phyloP scores from a whole-genome alignment of 2,888 invertebrate species.

The Deilephila porcellus region DNA sequence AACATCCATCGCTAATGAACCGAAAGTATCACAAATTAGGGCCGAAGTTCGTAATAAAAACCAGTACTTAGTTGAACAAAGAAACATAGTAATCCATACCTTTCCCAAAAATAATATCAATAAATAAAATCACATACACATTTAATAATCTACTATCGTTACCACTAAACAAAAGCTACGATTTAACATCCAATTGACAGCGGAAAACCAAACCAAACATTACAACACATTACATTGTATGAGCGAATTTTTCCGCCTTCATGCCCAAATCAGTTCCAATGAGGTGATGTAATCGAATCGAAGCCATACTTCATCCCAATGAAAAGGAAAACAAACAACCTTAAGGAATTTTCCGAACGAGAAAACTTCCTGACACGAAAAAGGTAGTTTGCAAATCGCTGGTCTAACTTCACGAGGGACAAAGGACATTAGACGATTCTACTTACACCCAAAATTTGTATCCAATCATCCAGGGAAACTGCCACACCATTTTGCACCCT shows the following conservation, averaged over 20 bases:
- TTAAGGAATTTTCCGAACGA: constrained; percentile 27
- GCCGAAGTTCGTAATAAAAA: too few relatives aligned
- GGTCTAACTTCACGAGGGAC: constrained; percentile 21
- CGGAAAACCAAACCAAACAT: neutral
- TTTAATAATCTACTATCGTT: too few relatives aligned
- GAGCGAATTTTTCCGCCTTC: neutral
- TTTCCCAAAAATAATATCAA: too few relatives aligned
- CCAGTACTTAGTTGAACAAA: too few relatives aligned
- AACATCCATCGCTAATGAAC: too few relatives aligned
- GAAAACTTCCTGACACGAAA: constrained; percentile 23
- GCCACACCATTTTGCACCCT: neutral
- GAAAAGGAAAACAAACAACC: constrained; percentile 17
- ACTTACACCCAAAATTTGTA: constrained; percentile 16
- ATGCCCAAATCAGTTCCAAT: constrained; percentile 1
- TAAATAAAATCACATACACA: too few relatives aligned
- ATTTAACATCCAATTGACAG: neutral
- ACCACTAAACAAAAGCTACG: neutral
- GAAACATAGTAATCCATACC: too few relatives aligned
- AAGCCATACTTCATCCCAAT: neutral
- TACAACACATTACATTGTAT: neutral
- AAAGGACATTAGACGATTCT: constrained; percentile 26
- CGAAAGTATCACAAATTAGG: too few relatives aligned
- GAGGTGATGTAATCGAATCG: neutral
- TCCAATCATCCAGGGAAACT: neutral
- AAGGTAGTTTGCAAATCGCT: constrained; percentile 27